Conservation (phyloP, 2,113 vertebrate species). For the Fukomys damarensis region DNA sequence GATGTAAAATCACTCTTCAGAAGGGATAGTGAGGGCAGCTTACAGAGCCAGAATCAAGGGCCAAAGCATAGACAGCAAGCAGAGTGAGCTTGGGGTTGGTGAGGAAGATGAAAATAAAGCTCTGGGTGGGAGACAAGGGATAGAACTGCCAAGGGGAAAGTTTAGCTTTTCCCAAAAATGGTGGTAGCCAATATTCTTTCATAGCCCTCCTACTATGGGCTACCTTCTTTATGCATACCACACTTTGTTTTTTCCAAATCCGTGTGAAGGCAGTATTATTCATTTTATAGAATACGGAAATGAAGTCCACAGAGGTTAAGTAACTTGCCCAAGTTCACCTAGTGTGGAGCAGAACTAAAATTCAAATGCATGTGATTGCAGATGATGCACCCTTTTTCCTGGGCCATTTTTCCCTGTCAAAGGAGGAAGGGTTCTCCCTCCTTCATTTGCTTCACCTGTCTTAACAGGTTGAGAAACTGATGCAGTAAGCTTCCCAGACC, state of each 20-base stretch:
- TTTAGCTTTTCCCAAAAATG: not conserved
- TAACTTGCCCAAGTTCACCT: not conserved
- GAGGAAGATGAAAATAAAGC: not conserved
- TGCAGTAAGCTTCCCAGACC: not conserved
- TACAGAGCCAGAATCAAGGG: not conserved
- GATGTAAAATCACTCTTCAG: constrained; percentile 22
- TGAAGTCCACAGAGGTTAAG: not conserved
- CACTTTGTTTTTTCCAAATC: not conserved
- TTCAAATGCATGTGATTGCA: not conserved
- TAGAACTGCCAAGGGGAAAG: not conserved
- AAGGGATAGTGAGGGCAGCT: not conserved
- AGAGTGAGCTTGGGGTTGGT: not conserved
- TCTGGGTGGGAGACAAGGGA: not conserved
- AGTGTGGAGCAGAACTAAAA: not conserved
- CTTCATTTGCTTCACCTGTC: not conserved
- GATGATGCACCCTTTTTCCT: not conserved
- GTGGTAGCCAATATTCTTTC: not conserved
- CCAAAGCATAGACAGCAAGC: not conserved
- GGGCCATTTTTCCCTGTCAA: not conserved
- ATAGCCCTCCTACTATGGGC: not conserved
- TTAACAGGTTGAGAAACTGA: not conserved
- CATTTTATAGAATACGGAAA: not conserved
- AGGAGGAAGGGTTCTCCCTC: not conserved
- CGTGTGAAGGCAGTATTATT: not conserved
- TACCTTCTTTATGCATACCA: not conserved